Conservation (phyloP, 2,797 vertebrate species). For the Synaphobranchus kaupii region DNA sequence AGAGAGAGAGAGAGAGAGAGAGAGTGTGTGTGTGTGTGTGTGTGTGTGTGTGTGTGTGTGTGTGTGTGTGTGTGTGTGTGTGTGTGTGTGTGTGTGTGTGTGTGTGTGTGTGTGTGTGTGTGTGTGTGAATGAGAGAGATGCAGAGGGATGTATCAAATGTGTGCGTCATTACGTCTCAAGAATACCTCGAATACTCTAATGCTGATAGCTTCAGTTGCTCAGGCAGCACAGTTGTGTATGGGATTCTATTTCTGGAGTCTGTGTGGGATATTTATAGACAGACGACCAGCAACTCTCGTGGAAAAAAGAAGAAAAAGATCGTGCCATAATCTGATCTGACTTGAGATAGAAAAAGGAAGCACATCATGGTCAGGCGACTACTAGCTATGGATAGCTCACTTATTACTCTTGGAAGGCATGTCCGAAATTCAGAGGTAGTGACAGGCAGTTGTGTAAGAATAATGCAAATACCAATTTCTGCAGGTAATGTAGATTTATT, state of each 20-base stretch:
- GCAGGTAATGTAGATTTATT: neutral
- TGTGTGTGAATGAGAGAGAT: neutral
- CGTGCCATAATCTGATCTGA: slow-evolving; percentile 13
- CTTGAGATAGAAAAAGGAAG: slow-evolving; percentile 22
- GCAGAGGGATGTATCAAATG: slow-evolving; percentile 12
- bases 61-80: neutral
- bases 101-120: slow-evolving; percentile 3
- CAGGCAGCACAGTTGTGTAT: slow-evolving; percentile 35
- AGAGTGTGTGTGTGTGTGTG: neutral
- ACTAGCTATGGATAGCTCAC: slow-evolving; percentile 10
- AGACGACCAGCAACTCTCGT: slow-evolving; percentile 47
- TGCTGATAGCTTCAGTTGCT: slow-evolving; percentile 39
- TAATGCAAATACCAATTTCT: neutral
- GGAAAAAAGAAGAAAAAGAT: slow-evolving; percentile 43
- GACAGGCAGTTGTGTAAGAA: neutral
- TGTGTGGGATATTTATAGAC: slow-evolving; percentile 44
- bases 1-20: too few relatives aligned
- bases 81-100: neutral
- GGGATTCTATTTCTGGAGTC: slow-evolving; percentile 50
- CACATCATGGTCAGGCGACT: slow-evolving; percentile 12
- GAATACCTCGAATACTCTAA: slow-evolving; percentile 34
- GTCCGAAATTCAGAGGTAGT: neutral
- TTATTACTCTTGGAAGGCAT: slow-evolving; percentile 13
- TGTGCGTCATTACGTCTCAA: slow-evolving; percentile 36
- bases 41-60: neutral